phyloP scores from a whole-genome alignment of 2,113 vertebrate genomes.

The Tyrannus savana region DNA sequence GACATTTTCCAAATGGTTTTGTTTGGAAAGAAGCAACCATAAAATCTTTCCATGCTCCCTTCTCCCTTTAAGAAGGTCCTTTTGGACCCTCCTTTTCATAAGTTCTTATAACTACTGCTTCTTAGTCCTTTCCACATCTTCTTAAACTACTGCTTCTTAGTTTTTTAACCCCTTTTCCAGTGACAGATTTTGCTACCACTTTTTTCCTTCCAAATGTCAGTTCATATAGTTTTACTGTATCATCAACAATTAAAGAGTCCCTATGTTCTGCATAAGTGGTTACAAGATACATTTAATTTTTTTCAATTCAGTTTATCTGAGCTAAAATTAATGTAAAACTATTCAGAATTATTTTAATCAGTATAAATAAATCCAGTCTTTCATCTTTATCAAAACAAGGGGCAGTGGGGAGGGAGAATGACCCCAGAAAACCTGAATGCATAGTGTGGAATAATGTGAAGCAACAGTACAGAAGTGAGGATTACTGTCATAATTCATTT shows the following conservation, averaged over 20 bases:
- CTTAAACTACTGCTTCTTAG: not conserved
- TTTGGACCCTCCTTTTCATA: not conserved
- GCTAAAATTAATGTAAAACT: not conserved
- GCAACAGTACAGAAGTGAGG: not conserved
- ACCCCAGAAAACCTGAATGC: not conserved
- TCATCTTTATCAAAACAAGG: not conserved
- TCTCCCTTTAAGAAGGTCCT: not conserved
- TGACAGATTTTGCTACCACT: not conserved
- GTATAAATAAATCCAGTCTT: not conserved
- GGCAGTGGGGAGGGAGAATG: rapidly evolving
- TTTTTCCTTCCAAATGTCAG: not conserved
- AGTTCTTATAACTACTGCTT: not conserved
- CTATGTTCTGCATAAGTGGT: not conserved
- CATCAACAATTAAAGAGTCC: not conserved
- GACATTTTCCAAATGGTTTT: not conserved
- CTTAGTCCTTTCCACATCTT: not conserved
- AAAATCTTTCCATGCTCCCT: not conserved
- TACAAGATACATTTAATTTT: not conserved
- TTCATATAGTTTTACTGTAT: not conserved
- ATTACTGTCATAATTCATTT: slow-evolving; percentile 44
- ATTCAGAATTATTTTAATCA: not conserved
- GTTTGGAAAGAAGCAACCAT: not conserved
- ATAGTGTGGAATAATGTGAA: not conserved
- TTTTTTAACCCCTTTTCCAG: not conserved
- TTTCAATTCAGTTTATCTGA: not conserved